These are phyloP conservation scores for Scomber colias DNA, from an alignment of 2,113 vertebrate species.

Conservation along the genomic window DNA sequence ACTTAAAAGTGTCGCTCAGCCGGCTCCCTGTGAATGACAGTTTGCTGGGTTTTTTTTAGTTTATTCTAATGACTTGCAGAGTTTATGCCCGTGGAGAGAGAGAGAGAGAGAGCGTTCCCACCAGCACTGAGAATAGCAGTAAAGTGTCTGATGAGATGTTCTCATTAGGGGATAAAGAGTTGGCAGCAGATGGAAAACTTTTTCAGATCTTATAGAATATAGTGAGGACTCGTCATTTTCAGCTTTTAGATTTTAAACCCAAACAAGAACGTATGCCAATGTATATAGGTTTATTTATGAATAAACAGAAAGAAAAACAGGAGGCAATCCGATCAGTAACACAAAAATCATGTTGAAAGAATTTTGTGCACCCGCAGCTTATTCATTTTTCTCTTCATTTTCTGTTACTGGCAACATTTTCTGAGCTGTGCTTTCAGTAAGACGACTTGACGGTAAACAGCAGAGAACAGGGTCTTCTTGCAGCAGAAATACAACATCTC, in stretches of 20 bases:
- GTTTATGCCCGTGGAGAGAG: slow-evolving; percentile 17
- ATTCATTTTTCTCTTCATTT: no score
- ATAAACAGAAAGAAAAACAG: not conserved
- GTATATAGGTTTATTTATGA: not conserved
- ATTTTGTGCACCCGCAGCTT: no score
- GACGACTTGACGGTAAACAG: not conserved
- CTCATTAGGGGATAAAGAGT: slow-evolving; percentile 24
- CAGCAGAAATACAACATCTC: not conserved
- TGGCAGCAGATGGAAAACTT: slow-evolving; percentile 26
- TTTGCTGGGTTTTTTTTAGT: slow-evolving; percentile 39
- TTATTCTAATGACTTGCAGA: slow-evolving; percentile 63
- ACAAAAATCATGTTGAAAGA: no score
- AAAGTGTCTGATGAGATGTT: slow-evolving; percentile 38
- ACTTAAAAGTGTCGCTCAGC: slow-evolving; percentile 59
- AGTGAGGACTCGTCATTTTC: not conserved
- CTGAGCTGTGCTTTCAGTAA: not conserved
- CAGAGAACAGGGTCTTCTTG: not conserved
- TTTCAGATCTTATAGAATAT: slow-evolving; percentile 3
- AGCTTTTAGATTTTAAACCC: not conserved
- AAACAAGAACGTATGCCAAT: no score
- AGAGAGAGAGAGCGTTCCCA: slow-evolving; percentile 23
- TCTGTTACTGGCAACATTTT: no score
- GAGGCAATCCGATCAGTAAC: no score
- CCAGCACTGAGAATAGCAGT: slow-evolving; percentile 7
- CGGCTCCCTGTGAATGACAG: slow-evolving; percentile 50